These are phyloP conservation scores for Coryphaenoides rupestris DNA, from an alignment of 2,113 vertebrate genomes.

Conservation along the genomic window DNA sequence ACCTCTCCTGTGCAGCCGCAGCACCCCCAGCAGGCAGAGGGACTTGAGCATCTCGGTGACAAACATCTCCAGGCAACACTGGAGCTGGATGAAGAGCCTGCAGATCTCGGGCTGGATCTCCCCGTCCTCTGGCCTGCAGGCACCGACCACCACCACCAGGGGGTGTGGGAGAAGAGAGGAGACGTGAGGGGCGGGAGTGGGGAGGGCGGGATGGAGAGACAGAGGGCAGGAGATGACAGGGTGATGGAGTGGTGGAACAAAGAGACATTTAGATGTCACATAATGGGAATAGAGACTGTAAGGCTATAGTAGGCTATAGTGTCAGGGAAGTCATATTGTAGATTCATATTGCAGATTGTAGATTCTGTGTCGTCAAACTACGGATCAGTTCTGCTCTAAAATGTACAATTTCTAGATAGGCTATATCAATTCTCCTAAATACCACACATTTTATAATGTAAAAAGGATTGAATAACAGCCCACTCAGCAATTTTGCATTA, in stretches of 20 bases:
- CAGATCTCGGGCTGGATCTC: slow-evolving; percentile 97
- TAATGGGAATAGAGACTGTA: no score
- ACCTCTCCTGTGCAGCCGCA: slow-evolving; percentile 96
- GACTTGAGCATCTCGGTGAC: slow-evolving; percentile 97
- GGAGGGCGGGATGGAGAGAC: background rate
- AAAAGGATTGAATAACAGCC: no score
- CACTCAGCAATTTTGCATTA: no score
- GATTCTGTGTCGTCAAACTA: no score
- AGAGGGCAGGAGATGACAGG: background rate
- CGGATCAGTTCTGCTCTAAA: no score
- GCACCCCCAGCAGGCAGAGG: slow-evolving; percentile 90
- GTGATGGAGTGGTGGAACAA: background rate
- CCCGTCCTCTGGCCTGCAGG: slow-evolving; percentile 87
- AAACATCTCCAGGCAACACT: slow-evolving; percentile 98
- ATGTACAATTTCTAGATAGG: no score
- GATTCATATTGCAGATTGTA: no score
- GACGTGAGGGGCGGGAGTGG: background rate
- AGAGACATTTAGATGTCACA: no score
- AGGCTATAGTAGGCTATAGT: no score
- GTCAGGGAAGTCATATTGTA: no score
- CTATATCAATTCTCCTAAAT: no score
- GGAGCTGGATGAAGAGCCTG: slow-evolving; percentile 93
- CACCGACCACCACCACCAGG: slow-evolving; percentile 8
- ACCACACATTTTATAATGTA: no score
- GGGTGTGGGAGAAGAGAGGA: background rate